Evolutionary conservation across 2,888 invertebrate species (phyloP).

Genomic region (Orthonevra nobilis): DNA sequence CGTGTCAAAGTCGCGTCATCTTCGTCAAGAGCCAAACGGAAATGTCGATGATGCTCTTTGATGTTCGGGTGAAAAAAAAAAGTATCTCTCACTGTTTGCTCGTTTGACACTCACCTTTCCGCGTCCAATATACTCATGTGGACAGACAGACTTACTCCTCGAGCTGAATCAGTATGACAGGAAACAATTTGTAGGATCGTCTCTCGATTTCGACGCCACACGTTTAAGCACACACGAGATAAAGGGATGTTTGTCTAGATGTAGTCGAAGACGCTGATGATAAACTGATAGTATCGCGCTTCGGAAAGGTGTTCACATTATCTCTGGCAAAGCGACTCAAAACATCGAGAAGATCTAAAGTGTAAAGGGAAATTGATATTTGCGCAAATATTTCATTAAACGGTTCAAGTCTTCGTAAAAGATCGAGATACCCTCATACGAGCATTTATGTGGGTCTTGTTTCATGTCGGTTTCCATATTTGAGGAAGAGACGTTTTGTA

Average conservation of each 20-base stretch:
- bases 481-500: slow-evolving; percentile 30
- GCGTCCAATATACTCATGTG: neutral
- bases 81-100: slow-evolving; percentile 25
- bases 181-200: slow-evolving; percentile 63
- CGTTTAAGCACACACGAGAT: slow-evolving; percentile 53
- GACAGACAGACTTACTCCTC: slow-evolving; percentile 4
- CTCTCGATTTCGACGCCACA: slow-evolving; percentile 57
- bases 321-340: slow-evolving; percentile 34
- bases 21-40: slow-evolving; percentile 43
- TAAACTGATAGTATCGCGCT: slow-evolving; percentile 59
- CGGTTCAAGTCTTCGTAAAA: slow-evolving; percentile 51
- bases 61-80: slow-evolving; percentile 33
- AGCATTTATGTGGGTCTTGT: too few relatives aligned
- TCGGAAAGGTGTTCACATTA: slow-evolving; percentile 30
- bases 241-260: slow-evolving; percentile 64
- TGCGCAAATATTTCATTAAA: slow-evolving; percentile 63
- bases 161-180: slow-evolving; percentile 25
- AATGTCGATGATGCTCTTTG: slow-evolving; percentile 67
- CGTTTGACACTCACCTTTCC: slow-evolving; percentile 25
- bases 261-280: slow-evolving; percentile 62
- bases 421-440: too few relatives aligned
- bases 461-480: slow-evolving; percentile 52
- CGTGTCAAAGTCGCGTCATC: slow-evolving; percentile 48
- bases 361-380: slow-evolving; percentile 49
- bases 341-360: slow-evolving; percentile 42